A percentile compares a stretch with the other conserved stretches of the same genome.
Evolutionary conservation across 92 coral and sea anemone genomes (phyloP).

Genomic region (Parazoanthus atlanticus): DNA sequence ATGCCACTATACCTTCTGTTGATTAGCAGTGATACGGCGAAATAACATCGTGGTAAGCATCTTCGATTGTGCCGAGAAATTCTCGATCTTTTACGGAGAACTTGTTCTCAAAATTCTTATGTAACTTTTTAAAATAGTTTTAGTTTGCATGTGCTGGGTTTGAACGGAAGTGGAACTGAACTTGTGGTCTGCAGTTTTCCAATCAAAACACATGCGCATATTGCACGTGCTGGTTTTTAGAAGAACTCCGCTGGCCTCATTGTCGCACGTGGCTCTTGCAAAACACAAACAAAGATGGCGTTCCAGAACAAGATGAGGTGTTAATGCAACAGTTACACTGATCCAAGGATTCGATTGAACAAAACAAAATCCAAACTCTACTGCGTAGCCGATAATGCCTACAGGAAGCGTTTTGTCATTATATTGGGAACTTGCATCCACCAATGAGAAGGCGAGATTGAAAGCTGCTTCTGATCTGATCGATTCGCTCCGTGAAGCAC

Average conservation of each 20-base stretch:
- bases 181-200: slow-evolving; percentile 2
- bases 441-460: slow-evolving; percentile 74
- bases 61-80: not conserved
- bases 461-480: slow-evolving; percentile 79
- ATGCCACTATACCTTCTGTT: not conserved
- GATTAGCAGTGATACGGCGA: not conserved
- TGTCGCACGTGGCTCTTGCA: slow-evolving; percentile 25
- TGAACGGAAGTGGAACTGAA: not conserved
- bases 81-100: not conserved
- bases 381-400: slow-evolving; percentile 54
- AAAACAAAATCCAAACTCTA: not conserved
- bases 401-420: slow-evolving; percentile 74
- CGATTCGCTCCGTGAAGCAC: slow-evolving; percentile 62
- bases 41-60: slow-evolving; percentile 11
- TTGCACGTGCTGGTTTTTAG: not conserved
- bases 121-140: not conserved
- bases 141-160: not conserved
- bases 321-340: not conserved
- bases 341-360: not conserved
- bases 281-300: slow-evolving; percentile 30
- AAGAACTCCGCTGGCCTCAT: slow-evolving; percentile 28
- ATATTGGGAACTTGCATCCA: slow-evolving; percentile 94
- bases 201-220: not conserved
- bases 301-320: too few species aligned
- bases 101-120: not conserved